phyloP scores from a whole-genome alignment of 2,797 vertebrate genomes.

The Sebastes diploproa region DNA sequence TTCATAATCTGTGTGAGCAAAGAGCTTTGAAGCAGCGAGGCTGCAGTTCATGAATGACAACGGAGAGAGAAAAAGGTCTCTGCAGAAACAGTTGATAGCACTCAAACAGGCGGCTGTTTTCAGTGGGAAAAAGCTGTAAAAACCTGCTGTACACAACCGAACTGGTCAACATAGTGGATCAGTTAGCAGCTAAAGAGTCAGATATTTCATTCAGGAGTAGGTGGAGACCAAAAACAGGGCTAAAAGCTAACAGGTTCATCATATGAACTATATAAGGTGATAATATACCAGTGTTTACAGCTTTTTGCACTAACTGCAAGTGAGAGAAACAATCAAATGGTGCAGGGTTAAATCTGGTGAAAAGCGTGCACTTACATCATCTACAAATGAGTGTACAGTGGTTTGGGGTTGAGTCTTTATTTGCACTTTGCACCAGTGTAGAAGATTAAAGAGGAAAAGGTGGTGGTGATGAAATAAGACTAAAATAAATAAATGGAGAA shows the following conservation, averaged over 20 bases:
- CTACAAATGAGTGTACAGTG: neutral
- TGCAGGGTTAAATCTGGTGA: neutral
- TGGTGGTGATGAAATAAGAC: neutral
- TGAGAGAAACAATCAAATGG: neutral
- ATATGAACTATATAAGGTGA: neutral
- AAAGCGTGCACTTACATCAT: neutral
- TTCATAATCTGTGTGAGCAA: conserved; percentile 53
- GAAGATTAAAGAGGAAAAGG: neutral
- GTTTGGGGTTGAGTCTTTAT: neutral
- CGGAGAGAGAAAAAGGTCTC: neutral
- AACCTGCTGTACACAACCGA: neutral
- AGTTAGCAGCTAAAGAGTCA: neutral
- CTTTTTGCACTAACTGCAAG: neutral
- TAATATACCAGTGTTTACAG: neutral
- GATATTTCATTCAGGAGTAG: neutral
- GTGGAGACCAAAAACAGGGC: neutral
- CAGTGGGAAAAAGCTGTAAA: neutral
- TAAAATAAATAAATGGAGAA: neutral
- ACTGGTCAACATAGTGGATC: neutral
- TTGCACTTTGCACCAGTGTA: neutral
- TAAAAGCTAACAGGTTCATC: neutral
- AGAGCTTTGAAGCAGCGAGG: conserved; percentile 37
- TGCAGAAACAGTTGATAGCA: neutral
- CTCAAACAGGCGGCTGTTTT: neutral
- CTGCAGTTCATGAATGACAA: conserved; percentile 29